Percentiles rank a stretch among this genome's conserved stretches.
Conservation (phyloP, 1,140 invertebrate genomes). For the Amyelois transitella region DNA sequence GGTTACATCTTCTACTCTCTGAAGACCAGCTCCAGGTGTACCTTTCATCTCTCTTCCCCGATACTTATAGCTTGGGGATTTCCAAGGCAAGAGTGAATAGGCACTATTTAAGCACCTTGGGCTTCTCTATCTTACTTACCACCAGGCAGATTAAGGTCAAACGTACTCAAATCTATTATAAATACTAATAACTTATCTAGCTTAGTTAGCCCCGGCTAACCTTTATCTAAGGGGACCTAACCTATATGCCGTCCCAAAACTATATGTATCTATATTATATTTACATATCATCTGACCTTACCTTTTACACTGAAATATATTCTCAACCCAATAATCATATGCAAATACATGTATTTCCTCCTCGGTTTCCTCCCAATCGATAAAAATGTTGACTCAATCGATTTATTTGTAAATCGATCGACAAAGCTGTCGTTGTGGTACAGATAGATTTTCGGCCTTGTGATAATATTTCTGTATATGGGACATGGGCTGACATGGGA, state of each 20-base stretch:
- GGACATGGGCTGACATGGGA: conserved; percentile 39
- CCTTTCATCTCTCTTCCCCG: too few species aligned
- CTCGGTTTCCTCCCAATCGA: background rate
- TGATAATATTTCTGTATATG: conserved; percentile 14
- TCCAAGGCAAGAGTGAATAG: too few species aligned
- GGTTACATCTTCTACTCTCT: too few species aligned
- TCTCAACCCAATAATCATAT: background rate
- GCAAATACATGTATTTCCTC: background rate
- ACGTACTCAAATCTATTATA: too few species aligned
- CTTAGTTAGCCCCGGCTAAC: too few species aligned
- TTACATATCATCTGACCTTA: background rate
- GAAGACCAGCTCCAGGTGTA: too few species aligned
- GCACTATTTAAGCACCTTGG: too few species aligned
- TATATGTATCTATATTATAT: background rate
- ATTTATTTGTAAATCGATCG: background rate
- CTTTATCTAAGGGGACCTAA: background rate
- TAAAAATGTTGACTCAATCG: background rate
- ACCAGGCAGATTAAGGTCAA: too few species aligned
- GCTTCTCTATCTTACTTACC: too few species aligned
- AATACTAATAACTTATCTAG: too few species aligned
- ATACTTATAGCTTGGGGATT: too few species aligned
- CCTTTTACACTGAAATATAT: background rate
- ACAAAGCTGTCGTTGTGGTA: conserved; percentile 13
- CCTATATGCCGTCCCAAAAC: background rate
- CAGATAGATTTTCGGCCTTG: conserved; percentile 10